Base-by-base conservation (phyloP, 2,888 invertebrate genomes). In the Mesochorus sp. region DNA sequence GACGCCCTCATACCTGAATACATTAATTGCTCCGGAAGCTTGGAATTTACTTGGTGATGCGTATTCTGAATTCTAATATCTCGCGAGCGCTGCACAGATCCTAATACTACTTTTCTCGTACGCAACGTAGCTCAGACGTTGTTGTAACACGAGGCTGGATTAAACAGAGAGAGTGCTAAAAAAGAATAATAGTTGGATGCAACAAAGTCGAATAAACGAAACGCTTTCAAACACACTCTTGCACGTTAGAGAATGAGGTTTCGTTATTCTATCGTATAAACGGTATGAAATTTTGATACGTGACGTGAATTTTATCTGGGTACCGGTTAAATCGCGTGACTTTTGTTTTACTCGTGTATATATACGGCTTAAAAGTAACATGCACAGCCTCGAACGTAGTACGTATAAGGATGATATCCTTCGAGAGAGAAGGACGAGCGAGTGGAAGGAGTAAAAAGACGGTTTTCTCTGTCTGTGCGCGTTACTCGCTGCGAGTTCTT, bases 281-380 rank as follows among this genome's bases (percentile, higher is more conserved):
- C 83, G 83, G 85, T 84, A 85, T 84, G 84, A 86, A 88, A 87
- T 89, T 88, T 86, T 88, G 84, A 88, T 88, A 90, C 89, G 89
- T 89, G 89, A 85, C 70, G 81, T 64, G 89, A 86, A 88, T 89
- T 84, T 51, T 51, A 78, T 59, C 10, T 19, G 12, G 10, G 44
- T 51, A 39, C 39, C n/a, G 72, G 49, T 37, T 77, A 64, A 80
- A 80, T 80, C 81, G 80, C 78, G 61, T 70, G 74, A 79, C 73
- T 76, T 76, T 75, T 79, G 81, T 82, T 55, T 28, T 12, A 49
- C 28, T 42, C 8, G 8, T 26, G 1, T 8, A 14, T 76, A 42
- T 44, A 42, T 64, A 42, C 72, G 55, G 44, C 53, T 37, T 37
- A 14, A 14, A 62, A 37, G 49, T 26, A 37, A 8, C 31, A 12